Conservation (phyloP, 2,888 invertebrate genomes). For the Seladonia tumulorum region DNA sequence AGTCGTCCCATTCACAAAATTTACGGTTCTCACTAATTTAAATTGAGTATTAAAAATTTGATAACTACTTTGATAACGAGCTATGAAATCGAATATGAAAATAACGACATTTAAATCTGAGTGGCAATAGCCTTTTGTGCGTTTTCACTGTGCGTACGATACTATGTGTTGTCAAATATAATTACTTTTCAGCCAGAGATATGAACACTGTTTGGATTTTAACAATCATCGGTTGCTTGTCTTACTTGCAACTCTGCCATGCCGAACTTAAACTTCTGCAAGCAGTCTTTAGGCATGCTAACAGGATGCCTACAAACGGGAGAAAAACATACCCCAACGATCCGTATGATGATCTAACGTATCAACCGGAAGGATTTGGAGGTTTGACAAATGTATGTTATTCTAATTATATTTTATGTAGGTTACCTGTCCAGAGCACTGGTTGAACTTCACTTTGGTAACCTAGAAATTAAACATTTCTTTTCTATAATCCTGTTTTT, state of each 20-base stretch:
- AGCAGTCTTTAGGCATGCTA: conserved; percentile 60
- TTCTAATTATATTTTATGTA: not conserved
- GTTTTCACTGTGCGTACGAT: not conserved
- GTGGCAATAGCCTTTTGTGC: not conserved
- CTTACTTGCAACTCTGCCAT: not conserved
- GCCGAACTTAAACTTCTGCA: conserved; percentile 55
- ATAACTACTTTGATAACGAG: not conserved
- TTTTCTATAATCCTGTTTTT: too few relatives aligned
- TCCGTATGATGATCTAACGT: conserved; percentile 48
- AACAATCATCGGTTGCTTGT: conserved; percentile 5
- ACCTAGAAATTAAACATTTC: too few relatives aligned
- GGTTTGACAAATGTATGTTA: conserved; percentile 51
- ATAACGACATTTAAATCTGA: not conserved
- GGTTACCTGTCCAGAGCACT: not conserved
- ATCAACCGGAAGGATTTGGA: conserved; percentile 51
- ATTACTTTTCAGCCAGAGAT: not conserved
- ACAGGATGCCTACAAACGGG: conserved; percentile 45
- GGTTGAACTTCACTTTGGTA: too few relatives aligned
- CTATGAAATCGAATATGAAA: not conserved
- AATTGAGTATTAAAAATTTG: not conserved
- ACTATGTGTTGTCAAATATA: not conserved
- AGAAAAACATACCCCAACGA: conserved; percentile 46
- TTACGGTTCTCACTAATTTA: not conserved
- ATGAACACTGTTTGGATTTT: conserved; percentile 17
- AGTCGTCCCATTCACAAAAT: not conserved